Percentiles rank a stretch among this genome's conserved stretches.
phyloP scores from a whole-genome alignment of 2,797 vertebrate species.

The Poeciliopsis turneri region DNA sequence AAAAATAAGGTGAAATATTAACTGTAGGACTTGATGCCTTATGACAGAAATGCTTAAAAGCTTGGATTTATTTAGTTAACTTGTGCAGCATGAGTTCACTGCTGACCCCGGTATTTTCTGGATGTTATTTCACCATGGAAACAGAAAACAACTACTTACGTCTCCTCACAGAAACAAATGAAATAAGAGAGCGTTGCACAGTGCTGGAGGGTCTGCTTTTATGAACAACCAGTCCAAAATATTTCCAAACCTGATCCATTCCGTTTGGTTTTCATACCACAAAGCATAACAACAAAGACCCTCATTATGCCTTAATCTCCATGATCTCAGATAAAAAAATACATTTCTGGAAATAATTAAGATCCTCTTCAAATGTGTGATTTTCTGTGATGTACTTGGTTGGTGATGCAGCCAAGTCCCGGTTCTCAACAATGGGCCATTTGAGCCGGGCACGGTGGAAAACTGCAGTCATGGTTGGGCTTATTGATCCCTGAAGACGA shows the following conservation, averaged over 20 bases:
- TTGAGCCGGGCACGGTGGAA: slow-evolving; percentile 13
- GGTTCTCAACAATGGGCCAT: slow-evolving; percentile 1
- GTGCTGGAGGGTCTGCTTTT: not conserved
- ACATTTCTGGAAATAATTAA: slow-evolving; percentile 2
- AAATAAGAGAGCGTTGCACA: not conserved
- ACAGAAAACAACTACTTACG: not conserved
- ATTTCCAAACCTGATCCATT: not conserved
- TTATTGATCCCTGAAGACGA: slow-evolving; percentile 50
- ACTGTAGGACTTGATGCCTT: not conserved
- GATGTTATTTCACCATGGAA: slow-evolving; percentile 9
- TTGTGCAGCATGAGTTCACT: slow-evolving; percentile 1
- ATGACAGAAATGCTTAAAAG: not conserved
- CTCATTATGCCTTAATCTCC: not conserved
- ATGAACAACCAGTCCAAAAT: not conserved
- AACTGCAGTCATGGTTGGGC: not conserved
- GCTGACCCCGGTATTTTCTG: not conserved
- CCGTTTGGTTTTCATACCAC: not conserved
- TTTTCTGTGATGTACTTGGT: not conserved
- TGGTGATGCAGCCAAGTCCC: not conserved
- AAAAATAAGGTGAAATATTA: not conserved
- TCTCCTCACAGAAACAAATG: not conserved
- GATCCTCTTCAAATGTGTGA: not conserved
- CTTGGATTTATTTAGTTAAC: not conserved
- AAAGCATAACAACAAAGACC: not conserved
- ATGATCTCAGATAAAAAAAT: not conserved